Base-by-base conservation (phyloP, 1,140 invertebrate genomes). In the Catajapyx aquilonaris region DNA sequence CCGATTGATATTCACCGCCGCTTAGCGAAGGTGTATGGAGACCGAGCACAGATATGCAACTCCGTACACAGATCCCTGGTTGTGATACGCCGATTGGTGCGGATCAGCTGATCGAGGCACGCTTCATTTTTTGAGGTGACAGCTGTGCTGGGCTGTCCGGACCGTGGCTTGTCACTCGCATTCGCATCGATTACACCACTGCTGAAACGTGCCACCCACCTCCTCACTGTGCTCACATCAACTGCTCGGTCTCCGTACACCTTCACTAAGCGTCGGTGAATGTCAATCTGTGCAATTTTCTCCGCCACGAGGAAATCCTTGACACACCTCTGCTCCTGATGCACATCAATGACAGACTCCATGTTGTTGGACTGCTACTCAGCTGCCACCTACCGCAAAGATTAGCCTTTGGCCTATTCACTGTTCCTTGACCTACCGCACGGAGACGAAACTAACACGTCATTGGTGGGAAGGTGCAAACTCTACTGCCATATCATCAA, bases 201-300 rank as follows among this genome's bases (percentile, higher is more conserved):
- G 3, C 3, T 31, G 3, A 31, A 31, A 31, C 30, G 30, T 7
- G 18, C 30, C 18, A 31, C 3, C 3, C 30, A 31, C 7, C 30
- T 5, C 30, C 7, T 31, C 7, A 3, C 30, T 31, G 18, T 31
- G 18, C 30, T 31, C 30, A 31, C 7, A 7, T 31, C 7, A 13
- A 31, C 30, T 31, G 30, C 7, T 15, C 18, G 13, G 30, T 31
- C 30, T 31, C 30, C 30, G 30, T 31, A 31, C 3, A 31, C 30
- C 3, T 31, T 31, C 18, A 31, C 5, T 17, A 31, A 31, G 7
- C 30, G 7, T 31, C 7, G 15, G 30, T 31, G 5, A 31, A 3
- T 31, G 30, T 3, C 3, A 31, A 31, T 31, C 13, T 13, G 30
- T 31, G 30, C 30, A 31, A 31, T 7, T 31, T 31, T 13, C 18